A percentile compares a stretch with the other conserved stretches of the same genome.
These are phyloP conservation scores for Zosterops lateralis DNA, from an alignment of 2,113 vertebrate species.

Conservation along the genomic window DNA sequence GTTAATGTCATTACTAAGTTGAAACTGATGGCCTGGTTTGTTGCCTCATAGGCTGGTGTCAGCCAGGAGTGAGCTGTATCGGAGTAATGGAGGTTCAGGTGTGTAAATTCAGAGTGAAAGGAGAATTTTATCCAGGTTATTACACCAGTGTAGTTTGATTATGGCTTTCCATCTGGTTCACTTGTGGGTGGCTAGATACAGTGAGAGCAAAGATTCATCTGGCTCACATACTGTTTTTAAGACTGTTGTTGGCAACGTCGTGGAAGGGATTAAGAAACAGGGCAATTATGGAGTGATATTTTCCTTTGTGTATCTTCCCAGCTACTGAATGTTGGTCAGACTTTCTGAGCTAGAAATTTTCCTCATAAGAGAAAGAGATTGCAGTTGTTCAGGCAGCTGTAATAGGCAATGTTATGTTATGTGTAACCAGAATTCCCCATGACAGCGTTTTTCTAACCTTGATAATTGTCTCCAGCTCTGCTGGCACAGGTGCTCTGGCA, in stretches of 20 bases:
- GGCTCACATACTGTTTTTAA: background rate
- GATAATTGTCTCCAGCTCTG: background rate
- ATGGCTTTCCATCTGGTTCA: background rate
- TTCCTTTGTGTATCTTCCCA: background rate
- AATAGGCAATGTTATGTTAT: background rate
- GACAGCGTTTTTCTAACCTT: background rate
- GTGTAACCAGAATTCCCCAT: background rate
- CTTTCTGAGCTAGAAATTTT: background rate
- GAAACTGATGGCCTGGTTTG: background rate
- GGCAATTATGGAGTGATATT: background rate
- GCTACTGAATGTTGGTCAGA: background rate
- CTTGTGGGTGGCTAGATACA: background rate
- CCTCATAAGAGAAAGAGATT: background rate
- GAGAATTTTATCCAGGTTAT: background rate
- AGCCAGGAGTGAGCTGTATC: background rate
- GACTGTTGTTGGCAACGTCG: background rate
- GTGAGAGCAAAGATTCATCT: background rate
- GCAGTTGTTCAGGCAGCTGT: background rate
- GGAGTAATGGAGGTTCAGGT: background rate
- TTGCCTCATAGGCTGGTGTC: background rate
- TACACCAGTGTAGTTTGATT: background rate
- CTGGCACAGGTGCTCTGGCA: rapidly evolving
- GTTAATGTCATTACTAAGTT: background rate
- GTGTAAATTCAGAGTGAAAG: background rate
- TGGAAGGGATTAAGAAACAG: background rate